A percentile compares a stretch with the other conserved stretches of the same genome.
Evolutionary conservation across 2,888 invertebrate species (phyloP).

Genomic region (Nymphalis urticae): DNA sequence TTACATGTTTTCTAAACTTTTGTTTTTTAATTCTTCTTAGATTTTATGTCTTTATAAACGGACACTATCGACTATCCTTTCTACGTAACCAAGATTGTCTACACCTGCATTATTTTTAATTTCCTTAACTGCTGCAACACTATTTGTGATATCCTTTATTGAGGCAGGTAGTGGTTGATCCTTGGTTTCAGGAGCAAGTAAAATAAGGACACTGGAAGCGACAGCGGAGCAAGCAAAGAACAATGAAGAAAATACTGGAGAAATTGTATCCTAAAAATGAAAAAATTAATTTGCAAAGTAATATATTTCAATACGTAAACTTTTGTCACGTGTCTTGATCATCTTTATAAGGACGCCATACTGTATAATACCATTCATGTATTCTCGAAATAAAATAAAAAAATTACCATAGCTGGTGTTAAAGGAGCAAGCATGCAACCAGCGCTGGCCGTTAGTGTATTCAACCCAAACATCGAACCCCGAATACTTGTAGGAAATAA

Average conservation of each 20-base stretch:
- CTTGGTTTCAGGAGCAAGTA: constrained; percentile 66
- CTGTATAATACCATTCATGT: too few species aligned
- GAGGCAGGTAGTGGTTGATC: constrained; percentile 64
- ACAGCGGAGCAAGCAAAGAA: constrained; percentile 66
- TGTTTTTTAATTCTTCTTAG: too few species aligned
- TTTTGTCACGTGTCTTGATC: too few species aligned
- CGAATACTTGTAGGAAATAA: constrained; percentile 84
- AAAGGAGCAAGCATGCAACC: constrained; percentile 85
- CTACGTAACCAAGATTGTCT: not conserved
- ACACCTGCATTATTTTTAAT: not conserved
- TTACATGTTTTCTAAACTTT: too few species aligned
- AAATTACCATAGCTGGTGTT: constrained; percentile 76
- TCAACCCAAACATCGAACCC: constrained; percentile 82
- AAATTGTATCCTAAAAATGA: constrained; percentile 18
- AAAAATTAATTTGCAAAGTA: constrained; percentile 23
- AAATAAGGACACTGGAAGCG: constrained; percentile 54
- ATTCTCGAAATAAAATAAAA: not conserved
- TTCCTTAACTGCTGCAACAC: not conserved
- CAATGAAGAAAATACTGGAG: constrained; percentile 59
- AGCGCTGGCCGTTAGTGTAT: constrained; percentile 80
- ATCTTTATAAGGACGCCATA: too few species aligned
- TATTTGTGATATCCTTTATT: constrained; percentile 54
- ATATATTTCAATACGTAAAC: too few species aligned
- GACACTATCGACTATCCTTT: not conserved
- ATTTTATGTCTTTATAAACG: not conserved